Evolutionary conservation across 1,140 invertebrate species (phyloP).

Genomic region (Vanessa atalanta): DNA sequence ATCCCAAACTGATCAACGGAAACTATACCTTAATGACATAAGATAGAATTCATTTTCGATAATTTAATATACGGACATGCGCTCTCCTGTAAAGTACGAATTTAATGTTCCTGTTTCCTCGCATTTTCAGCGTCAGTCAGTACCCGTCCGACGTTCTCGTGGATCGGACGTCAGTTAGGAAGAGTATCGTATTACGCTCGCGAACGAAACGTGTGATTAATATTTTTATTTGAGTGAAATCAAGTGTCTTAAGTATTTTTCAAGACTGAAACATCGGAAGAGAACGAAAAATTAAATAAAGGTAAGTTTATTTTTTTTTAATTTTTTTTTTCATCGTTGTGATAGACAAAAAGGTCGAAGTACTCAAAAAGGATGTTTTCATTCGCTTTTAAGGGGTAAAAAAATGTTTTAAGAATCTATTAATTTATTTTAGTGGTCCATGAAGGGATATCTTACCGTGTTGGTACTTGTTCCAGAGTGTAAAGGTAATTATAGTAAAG

Average conservation of each 20-base stretch:
- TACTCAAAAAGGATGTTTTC: background rate
- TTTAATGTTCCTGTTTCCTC: constrained; percentile 28
- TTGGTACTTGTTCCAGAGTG: too few relatives aligned
- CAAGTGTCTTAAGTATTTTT: constrained; percentile 6
- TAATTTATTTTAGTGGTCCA: too few relatives aligned
- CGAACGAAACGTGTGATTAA: constrained; percentile 7
- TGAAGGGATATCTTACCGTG: too few relatives aligned
- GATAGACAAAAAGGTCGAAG: background rate
- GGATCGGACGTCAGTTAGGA: constrained; percentile 16
- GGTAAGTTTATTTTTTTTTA: background rate
- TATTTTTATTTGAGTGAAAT: constrained; percentile 13
- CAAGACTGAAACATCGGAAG: background rate
- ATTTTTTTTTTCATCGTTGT: background rate
- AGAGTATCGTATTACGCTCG: background rate
- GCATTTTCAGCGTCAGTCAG: constrained; percentile 33
- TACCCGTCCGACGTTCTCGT: constrained; percentile 27
- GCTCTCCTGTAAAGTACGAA: constrained; percentile 25
- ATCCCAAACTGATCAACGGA: background rate
- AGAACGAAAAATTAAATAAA: background rate
- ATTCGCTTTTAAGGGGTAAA: too few relatives aligned
- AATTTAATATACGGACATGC: constrained; percentile 24
- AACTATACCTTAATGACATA: background rate
- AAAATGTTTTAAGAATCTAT: too few relatives aligned
- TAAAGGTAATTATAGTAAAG: too few relatives aligned
- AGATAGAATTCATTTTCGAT: constrained; percentile 14